A percentile compares a stretch with the other conserved stretches of the same genome.
Conservation (phyloP, 2,797 vertebrate genomes). For the Anguilla marmorata region DNA sequence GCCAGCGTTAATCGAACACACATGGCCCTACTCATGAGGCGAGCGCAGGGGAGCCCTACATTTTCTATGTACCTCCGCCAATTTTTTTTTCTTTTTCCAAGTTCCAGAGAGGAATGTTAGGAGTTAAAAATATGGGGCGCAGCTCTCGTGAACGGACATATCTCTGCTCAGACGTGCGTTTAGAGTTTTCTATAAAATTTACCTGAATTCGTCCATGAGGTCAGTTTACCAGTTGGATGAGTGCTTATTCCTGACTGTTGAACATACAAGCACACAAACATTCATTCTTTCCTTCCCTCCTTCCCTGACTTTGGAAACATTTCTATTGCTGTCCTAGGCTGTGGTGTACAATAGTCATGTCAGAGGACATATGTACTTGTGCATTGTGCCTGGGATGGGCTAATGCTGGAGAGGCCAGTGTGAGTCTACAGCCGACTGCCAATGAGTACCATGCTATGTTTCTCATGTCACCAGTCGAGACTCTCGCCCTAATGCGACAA, state of each 20-base stretch:
- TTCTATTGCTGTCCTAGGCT: not conserved
- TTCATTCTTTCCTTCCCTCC: not conserved
- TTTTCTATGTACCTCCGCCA: constrained; percentile 8
- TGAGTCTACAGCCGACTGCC: not conserved
- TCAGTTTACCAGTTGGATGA: not conserved
- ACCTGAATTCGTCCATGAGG: not conserved
- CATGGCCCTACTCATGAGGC: constrained; percentile 20
- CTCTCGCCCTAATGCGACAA: not conserved
- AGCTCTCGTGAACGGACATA: not conserved
- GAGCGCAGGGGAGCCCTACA: not conserved
- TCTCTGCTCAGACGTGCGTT: not conserved
- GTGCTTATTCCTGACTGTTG: not conserved
- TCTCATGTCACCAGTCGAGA: not conserved
- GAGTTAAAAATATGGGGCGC: constrained; percentile 16
- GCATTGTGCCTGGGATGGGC: not conserved
- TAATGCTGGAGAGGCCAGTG: not conserved
- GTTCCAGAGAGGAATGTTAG: constrained; percentile 13
- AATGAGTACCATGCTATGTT: not conserved
- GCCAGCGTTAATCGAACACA: constrained; percentile 15
- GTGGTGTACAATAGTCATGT: not conserved
- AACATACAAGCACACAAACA: not conserved
- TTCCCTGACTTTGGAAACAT: not conserved
- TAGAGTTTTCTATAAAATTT: not conserved
- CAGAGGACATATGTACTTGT: not conserved
- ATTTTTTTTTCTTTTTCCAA: not conserved